phyloP scores from a whole-genome alignment of 1,140 invertebrate species.

The Aradophagus sp. region DNA sequence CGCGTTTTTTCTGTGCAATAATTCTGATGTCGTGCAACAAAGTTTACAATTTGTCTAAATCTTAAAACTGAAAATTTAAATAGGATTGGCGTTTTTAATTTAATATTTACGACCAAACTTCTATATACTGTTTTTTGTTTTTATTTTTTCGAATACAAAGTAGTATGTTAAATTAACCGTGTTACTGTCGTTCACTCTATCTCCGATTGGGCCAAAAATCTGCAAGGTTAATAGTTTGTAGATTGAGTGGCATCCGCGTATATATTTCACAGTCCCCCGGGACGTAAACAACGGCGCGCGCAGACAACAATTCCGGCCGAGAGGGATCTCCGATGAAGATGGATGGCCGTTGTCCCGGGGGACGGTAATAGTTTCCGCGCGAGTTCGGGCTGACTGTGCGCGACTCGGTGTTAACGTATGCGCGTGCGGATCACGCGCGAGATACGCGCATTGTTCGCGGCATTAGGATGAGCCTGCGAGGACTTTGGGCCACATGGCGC shows the following conservation, averaged over 20 bases:
- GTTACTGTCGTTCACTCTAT: no score
- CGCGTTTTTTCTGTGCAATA: no score
- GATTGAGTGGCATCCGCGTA: constrained; percentile 56
- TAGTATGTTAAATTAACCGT: no score
- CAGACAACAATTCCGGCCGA: constrained; percentile 68
- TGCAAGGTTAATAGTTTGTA: constrained; percentile 65
- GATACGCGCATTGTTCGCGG: constrained; percentile 61
- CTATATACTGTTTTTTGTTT: no score
- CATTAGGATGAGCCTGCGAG: constrained; percentile 72
- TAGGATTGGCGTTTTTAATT: no score
- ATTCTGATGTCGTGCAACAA: no score
- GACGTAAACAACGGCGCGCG: constrained; percentile 51
- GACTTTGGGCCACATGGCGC: constrained; percentile 69
- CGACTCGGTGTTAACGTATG: constrained; percentile 26
- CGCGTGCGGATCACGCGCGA: constrained; percentile 13
- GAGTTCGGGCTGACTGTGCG: constrained; percentile 46
- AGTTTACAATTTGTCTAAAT: no score
- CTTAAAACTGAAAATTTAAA: no score
- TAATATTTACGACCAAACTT: no score
- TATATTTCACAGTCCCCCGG: constrained; percentile 54
- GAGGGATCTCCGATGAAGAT: constrained; percentile 74
- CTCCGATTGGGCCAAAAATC: constrained; percentile 23
- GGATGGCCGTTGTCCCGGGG: constrained; percentile 68
- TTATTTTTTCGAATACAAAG: constrained; percentile 1
- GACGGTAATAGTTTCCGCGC: constrained; percentile 66